Conservation (phyloP, 2,113 vertebrate genomes). For the Nesogale talazaci region DNA sequence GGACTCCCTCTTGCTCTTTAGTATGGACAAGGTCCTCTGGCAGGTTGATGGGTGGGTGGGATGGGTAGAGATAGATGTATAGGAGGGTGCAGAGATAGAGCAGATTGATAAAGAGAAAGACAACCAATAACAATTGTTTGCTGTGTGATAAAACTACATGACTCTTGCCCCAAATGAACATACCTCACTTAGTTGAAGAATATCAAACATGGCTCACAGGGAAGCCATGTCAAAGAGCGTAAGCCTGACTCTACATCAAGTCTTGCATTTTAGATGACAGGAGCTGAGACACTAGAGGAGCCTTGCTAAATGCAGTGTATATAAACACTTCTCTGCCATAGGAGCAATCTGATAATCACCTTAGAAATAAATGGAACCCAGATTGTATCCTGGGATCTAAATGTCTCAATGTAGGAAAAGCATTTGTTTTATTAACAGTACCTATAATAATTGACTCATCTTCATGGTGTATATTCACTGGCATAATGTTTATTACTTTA, state of each 20-base stretch:
- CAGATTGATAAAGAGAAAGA: slow-evolving; percentile 1
- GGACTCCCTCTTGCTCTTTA: slow-evolving; percentile 1
- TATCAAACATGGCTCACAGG: not conserved
- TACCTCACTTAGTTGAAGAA: slow-evolving; percentile 32
- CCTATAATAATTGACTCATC: not conserved
- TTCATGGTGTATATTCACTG: not conserved
- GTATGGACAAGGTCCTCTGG: too few relatives aligned
- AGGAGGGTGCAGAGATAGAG: not conserved
- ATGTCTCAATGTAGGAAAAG: slow-evolving; percentile 21
- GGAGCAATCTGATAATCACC: not conserved
- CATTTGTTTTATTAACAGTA: not conserved
- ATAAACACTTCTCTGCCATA: not conserved
- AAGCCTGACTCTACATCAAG: not conserved
- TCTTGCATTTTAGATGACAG: not conserved
- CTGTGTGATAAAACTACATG: not conserved
- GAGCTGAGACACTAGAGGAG: not conserved
- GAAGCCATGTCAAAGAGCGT: slow-evolving; percentile 10
- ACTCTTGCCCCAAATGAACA: slow-evolving; percentile 1
- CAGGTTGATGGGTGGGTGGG: not conserved
- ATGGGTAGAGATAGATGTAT: not conserved
- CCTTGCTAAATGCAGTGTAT: not conserved
- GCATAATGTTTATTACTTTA: not conserved
- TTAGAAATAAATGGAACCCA: not conserved
- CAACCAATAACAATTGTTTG: not conserved
- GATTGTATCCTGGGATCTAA: not conserved